Percentiles rank a stretch among this genome's conserved stretches.
Evolutionary conservation across 2,888 invertebrate species (phyloP).

Genomic region (Nemotelus pantherinus): DNA sequence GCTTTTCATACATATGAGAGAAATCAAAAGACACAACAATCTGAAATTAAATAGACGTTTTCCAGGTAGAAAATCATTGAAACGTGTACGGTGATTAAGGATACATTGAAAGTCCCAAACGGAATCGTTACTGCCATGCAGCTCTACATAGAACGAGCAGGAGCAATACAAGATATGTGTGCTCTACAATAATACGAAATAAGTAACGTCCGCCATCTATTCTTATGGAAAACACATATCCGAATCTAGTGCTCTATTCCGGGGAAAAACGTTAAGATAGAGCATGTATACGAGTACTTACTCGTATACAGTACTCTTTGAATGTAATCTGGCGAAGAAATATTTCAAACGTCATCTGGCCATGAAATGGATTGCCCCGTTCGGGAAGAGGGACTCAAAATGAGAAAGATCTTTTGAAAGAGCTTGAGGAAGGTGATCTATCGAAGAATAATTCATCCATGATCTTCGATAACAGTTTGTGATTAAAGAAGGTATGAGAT

Average conservation of each 20-base stretch:
- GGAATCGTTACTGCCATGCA: not conserved
- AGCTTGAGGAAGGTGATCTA: conserved; percentile 6
- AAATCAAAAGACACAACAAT: conserved; percentile 8
- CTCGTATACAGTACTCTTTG: conserved; percentile 2
- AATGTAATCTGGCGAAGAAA: conserved; percentile 39
- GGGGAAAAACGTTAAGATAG: no score
- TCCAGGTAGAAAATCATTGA: conserved; percentile 48
- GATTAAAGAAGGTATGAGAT: not conserved
- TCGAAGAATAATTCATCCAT: conserved; percentile 7
- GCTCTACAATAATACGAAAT: not conserved
- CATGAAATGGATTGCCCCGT: conserved; percentile 27
- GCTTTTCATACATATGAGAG: not conserved
- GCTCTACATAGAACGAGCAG: not conserved
- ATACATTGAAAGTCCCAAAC: conserved; percentile 45
- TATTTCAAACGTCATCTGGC: conserved; percentile 50
- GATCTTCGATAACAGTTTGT: conserved; percentile 28
- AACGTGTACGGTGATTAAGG: conserved; percentile 46
- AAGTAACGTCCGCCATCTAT: conserved; percentile 6
- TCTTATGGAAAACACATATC: conserved; percentile 32
- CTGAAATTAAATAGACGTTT: conserved; percentile 40
- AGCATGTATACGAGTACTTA: not conserved
- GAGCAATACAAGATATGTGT: not conserved
- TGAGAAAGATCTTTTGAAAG: not conserved
- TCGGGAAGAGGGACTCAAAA: conserved; percentile 11
- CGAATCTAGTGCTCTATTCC: not conserved